These are phyloP conservation scores for Eristalinus aeneus DNA, from an alignment of 2,888 invertebrate species.

Conservation along the genomic window DNA sequence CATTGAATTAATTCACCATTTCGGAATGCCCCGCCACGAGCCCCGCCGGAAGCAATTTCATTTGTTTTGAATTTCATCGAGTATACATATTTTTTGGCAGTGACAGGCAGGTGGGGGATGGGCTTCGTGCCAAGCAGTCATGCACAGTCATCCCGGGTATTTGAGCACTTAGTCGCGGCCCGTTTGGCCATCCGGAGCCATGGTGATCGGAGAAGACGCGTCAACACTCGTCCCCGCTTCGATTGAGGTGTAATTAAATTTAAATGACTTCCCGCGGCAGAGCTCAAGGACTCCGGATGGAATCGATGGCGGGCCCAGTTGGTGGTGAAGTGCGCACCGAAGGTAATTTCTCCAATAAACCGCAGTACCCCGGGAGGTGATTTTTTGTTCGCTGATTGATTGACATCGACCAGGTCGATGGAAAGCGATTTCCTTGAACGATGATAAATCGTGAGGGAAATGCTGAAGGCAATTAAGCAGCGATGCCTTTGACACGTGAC, in stretches of 20 bases:
- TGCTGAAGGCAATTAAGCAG: background rate
- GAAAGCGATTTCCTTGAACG: background rate
- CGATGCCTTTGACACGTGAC: background rate
- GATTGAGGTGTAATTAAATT: constrained; percentile 17
- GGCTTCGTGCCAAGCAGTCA: constrained; percentile 30
- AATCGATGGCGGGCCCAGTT: background rate
- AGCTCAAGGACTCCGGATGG: background rate
- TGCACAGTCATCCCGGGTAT: background rate
- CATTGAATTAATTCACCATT: constrained; percentile 52
- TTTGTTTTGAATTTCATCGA: constrained; percentile 54
- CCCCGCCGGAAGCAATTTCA: constrained; percentile 44
- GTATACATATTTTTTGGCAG: background rate
- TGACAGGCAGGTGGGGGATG: background rate
- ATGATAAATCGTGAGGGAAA: background rate
- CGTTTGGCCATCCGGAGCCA: background rate
- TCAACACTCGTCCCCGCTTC: background rate
- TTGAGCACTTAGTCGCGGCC: background rate
- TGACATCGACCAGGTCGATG: background rate
- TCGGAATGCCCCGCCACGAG: background rate
- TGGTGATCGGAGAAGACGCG: background rate
- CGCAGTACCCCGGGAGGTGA: background rate
- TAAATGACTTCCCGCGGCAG: background rate
- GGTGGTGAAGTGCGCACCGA: background rate
- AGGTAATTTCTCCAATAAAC: background rate
- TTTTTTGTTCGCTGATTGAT: background rate